Evolutionary conservation across 2,888 invertebrate genomes (phyloP), one percentile per base, ranked within the genome.

Genomic region (Ditula angustiorana): DNA sequence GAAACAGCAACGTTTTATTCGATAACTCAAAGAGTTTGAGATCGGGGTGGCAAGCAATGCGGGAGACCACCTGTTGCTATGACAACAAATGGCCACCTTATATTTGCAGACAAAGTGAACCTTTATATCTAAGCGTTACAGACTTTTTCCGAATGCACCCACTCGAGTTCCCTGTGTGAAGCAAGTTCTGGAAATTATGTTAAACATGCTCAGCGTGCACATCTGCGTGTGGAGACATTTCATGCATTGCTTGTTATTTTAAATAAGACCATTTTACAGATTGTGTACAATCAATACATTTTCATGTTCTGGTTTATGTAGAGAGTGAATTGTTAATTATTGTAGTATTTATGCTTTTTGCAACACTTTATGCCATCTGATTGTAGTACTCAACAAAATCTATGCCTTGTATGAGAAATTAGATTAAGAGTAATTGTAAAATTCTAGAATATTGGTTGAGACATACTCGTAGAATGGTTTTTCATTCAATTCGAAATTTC

Each of bases 61-160:
- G 73, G 75, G 69, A 61, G 73, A 73, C 79, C 81, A 89, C 88
- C 81, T 88, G 88, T 88, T 88, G 88, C 86, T 86, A 87, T 85
- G 81, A 82, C 79, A 70, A 87, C 68, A 72, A 67, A 67, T 67
- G 60, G 72, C 77, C 66, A 74, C 70, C 66, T 71, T 61, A 68
- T 60, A 56, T 71, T 69, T 67, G 58, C 64, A 61, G 73, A 66
- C 66, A 58, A 60, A 26, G 67, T 56, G 69, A 68, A 56, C 73
- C 26, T n/a, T 61, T 24, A 11, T 1, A 5, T 13, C 8, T 30
- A 35, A 53, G 7, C 3, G 41, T 8, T 47, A 62, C 41, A 21
- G 49, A 23, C n/a, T 24, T 46, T 60, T 61, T 59, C n/a, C n/a
- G n/a, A n/a, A n/a, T 58, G 2, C n/a, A 8, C 10, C 5, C 62